Percentiles rank a stretch among this genome's conserved stretches.
Evolutionary conservation across 2,888 invertebrate genomes (phyloP).

Genomic region (Drosophila ezoana): DNA sequence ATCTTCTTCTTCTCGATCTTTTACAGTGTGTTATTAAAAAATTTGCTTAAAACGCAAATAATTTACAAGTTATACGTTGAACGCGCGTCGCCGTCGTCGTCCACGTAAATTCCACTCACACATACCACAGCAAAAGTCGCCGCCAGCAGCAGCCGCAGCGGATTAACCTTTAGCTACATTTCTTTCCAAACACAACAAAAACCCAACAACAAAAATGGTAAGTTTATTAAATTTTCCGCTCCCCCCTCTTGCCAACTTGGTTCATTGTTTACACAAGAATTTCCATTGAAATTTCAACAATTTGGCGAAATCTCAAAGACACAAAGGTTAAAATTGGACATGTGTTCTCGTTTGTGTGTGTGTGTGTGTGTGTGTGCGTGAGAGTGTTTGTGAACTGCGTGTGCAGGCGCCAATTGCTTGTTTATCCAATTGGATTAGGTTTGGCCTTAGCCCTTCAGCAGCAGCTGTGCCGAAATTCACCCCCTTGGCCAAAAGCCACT

Average conservation of each 20-base stretch:
- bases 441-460: constrained; percentile 29
- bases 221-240: constrained; percentile 43
- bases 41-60: constrained; percentile 56
- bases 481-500: background rate
- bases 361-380: background rate
- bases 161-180: constrained; percentile 75
- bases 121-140: constrained; percentile 65
- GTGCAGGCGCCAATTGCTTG: constrained; percentile 14
- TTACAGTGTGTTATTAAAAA: constrained; percentile 71
- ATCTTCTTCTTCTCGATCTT: constrained; percentile 64
- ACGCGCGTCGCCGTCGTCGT: constrained; percentile 55
- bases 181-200: constrained; percentile 68
- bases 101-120: constrained; percentile 73
- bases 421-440: constrained; percentile 40
- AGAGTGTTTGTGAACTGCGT: background rate
- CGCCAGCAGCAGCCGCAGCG: constrained; percentile 64
- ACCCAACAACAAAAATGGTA: constrained; percentile 71
- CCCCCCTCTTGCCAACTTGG: background rate
- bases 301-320: constrained; percentile 45
- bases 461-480: constrained; percentile 42
- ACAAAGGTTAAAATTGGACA: constrained; percentile 34
- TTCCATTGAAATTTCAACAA: constrained; percentile 55
- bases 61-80: constrained; percentile 59
- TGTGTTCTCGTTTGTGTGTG: background rate
- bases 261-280: constrained; percentile 55